Base-by-base conservation (phyloP, 2,113 vertebrate species). In the Rynchops niger region DNA sequence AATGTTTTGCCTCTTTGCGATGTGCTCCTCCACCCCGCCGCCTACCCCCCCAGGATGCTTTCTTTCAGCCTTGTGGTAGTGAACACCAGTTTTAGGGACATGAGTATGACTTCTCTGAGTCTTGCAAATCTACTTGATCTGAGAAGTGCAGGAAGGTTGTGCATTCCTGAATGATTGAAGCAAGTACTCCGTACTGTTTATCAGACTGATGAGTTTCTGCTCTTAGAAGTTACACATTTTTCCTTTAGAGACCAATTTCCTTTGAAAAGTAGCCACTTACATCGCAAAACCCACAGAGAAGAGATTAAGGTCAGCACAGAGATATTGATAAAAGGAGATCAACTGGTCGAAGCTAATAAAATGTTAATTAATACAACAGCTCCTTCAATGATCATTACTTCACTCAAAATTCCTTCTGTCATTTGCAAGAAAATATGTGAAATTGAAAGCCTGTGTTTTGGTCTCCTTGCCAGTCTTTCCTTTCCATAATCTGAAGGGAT, bases 21-120 rank as follows among this genome's bases (percentile, higher is more conserved):
- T 0, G 0, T 27, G 42, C 4, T 62, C 9, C 16, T 50, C 17
- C 9, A 86, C 11, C 22, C 18, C n/a, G 38, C 18, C n/a, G 38
- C 40, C 42, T 13, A 13, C 42, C 12, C 42, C 38, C 20, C n/a
- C 12, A 58, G 23, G n/a, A 19, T 43, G 38, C 2, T 84, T 86
- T 62, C 71, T 3, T 67, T 84, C 23, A 53, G 27, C 40, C 11
- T 56, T 27, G 36, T 53, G 19, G 11, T 27, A 82, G 15, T 15
- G 12, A 7, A 11, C 5, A 67, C 4, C 16, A 34, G 6, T 52
- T 79, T 95, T 73, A 32, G 1, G 4, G 47, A 55, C 4, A 4
- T 40, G 27, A 52, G 5, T 15, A 19, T 40, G 50, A 56, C 9
- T 62, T 93, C 58, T 58, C n/a, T n/a, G 42, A 14, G 29, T 12